Evolutionary conservation across 1,140 invertebrate genomes (phyloP).

Genomic region (Drosophila bocqueti): DNA sequence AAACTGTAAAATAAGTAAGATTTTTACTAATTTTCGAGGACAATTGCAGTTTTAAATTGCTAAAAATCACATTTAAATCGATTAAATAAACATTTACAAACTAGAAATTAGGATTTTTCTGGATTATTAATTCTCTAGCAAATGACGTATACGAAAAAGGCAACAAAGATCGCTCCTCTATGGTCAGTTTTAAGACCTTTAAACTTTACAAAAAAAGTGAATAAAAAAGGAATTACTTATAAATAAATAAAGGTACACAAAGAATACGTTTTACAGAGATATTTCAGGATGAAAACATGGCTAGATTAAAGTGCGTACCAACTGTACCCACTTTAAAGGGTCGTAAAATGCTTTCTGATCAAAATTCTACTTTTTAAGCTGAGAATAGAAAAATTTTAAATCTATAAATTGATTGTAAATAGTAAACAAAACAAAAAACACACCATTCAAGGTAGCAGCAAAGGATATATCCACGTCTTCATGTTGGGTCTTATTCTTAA

Average conservation of each 20-base stretch:
- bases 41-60: neutral
- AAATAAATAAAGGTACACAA: neutral
- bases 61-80: neutral
- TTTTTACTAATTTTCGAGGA: neutral
- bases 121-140: neutral
- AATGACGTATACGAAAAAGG: neutral
- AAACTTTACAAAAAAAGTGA: neutral
- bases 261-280: neutral
- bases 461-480: constrained; percentile 2
- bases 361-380: neutral
- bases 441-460: constrained; percentile 12
- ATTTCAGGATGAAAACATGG: neutral
- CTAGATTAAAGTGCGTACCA: neutral
- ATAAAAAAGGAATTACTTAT: neutral
- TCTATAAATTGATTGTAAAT: no score
- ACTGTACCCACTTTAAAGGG: neutral
- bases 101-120: neutral
- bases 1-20: neutral
- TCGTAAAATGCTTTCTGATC: neutral
- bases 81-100: neutral
- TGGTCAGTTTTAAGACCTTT: neutral
- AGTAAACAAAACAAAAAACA: neutral
- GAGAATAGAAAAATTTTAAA: no score
- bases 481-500: constrained; percentile 8
- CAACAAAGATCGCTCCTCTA: neutral